Conservation (phyloP, 2,113 vertebrate genomes). For the Cottus gobio region DNA sequence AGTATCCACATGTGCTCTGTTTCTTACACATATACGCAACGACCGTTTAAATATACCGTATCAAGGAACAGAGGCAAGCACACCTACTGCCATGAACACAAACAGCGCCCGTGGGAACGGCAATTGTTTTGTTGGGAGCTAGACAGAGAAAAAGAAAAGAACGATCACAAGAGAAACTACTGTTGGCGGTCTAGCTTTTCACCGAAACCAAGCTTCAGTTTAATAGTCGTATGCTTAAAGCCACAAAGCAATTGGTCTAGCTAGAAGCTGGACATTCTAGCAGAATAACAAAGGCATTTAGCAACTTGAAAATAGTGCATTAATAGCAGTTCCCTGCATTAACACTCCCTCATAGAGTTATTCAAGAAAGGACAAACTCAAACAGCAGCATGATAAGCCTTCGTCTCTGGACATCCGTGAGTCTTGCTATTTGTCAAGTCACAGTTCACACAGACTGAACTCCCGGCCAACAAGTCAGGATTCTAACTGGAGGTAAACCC, state of each 20-base stretch:
- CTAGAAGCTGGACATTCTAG: too few relatives aligned
- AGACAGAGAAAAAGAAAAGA: conserved; percentile 17
- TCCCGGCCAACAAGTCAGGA: not conserved
- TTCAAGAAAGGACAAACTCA: not conserved
- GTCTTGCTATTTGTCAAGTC: not conserved
- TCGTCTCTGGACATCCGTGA: not conserved
- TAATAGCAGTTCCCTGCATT: not conserved
- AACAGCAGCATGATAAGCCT: not conserved
- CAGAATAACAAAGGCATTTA: not conserved
- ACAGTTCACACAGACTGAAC: not conserved
- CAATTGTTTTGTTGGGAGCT: conserved; percentile 22
- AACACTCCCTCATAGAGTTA: not conserved
- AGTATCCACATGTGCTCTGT: conserved; percentile 31
- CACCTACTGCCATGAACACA: conserved; percentile 30
- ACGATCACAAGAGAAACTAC: conserved; percentile 32
- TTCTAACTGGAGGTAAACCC: not conserved
- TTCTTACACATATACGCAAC: conserved; percentile 38
- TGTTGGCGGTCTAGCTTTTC: conserved; percentile 30
- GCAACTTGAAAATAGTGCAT: conserved; percentile 13
- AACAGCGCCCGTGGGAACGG: conserved; percentile 9
- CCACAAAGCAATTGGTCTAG: not conserved
- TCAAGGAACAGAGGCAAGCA: conserved; percentile 29
- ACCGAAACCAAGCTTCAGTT: conserved; percentile 13
- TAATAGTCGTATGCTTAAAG: not conserved
- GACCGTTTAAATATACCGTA: conserved; percentile 36